Base-by-base conservation (phyloP, 1,140 invertebrate genomes). In the Neuroterus valhalla region DNA sequence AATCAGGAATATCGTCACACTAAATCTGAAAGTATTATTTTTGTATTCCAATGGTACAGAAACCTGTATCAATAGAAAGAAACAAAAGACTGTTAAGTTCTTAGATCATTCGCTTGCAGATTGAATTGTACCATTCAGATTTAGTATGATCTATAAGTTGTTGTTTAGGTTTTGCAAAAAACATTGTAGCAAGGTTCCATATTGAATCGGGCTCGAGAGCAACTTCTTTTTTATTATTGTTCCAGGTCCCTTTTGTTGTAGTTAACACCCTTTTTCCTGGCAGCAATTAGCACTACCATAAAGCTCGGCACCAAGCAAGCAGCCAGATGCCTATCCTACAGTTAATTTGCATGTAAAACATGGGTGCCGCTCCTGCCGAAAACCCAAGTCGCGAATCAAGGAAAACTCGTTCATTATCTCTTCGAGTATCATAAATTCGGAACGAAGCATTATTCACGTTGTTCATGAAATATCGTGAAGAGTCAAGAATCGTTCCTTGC, bases 201-300 rank as follows among this genome's bases (percentile, higher is more conserved):
- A 62, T 62, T 62, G 21, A 26, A 62, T 38, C 5, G 23, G 31
- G 52, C n/a, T 62, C 15, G 31, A 62, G 55, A 62, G 14, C 26
- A 26, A 26, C 15, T 62, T 15, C 55, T 52, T 52, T 52, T 62
- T 62, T 62, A 31, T 44, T 76, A 78, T 78, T 77, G 72, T 77
- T 71, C 74, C 21, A 69, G 68, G 55, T 73, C 67, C 42, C 76
- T 82, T 82, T 80, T 80, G 76, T 79, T 77, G 77, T 81, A 72
- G 76, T 81, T 82, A 82, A 79, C 81, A 82, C 81, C 81, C 81
- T 81, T 82, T 81, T 81, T 78, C 68, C 77, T 75, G 75, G 76
- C 76, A 75, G 81, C 81, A 82, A 82, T 82, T 82, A 82, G 78
- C 81, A 79, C 79, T 48, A 77, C 77, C 77, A 77, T 82, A 82